A percentile compares a stretch with the other conserved stretches of the same genome.
These are phyloP conservation scores for Hydropotes inermis DNA, from an alignment of 2,113 vertebrate genomes.

Conservation along the genomic window DNA sequence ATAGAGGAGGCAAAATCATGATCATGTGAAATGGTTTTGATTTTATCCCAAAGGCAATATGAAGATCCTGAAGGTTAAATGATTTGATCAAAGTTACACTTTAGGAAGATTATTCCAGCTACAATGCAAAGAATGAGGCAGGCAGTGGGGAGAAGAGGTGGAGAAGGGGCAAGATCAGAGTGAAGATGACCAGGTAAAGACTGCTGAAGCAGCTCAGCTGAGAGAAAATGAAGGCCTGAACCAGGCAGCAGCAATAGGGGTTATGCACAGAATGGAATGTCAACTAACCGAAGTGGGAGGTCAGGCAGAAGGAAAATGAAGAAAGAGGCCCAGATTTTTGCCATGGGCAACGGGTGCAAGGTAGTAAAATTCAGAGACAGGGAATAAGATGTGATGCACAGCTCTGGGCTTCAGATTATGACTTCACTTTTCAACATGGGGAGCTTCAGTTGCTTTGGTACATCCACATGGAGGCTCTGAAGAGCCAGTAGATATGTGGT, in stretches of 20 bases:
- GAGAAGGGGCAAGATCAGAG: not conserved
- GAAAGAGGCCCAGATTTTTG: not conserved
- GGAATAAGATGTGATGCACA: not conserved
- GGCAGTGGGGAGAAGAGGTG: fast-evolving
- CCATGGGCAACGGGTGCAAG: not conserved
- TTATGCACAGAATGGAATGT: not conserved
- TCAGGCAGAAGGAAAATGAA: not conserved
- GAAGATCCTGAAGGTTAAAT: not conserved
- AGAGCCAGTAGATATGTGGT: not conserved
- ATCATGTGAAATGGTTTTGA: not conserved
- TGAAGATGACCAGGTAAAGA: not conserved
- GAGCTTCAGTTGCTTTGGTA: not conserved
- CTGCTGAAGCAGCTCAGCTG: not conserved
- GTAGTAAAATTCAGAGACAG: not conserved
- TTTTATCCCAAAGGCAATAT: not conserved
- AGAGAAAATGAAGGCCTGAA: not conserved
- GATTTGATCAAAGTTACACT: not conserved
- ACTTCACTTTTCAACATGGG: not conserved
- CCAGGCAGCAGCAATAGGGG: not conserved
- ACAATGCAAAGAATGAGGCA: not conserved
- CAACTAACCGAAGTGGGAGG: not conserved
- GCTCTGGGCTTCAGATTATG: not conserved
- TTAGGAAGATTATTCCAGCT: not conserved
- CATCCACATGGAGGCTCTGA: not conserved
- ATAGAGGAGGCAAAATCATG: not conserved